Evolutionary conservation across 2,888 invertebrate genomes (phyloP), one percentile per base, ranked within the genome.

Genomic region (Helicoverpa assulta): DNA sequence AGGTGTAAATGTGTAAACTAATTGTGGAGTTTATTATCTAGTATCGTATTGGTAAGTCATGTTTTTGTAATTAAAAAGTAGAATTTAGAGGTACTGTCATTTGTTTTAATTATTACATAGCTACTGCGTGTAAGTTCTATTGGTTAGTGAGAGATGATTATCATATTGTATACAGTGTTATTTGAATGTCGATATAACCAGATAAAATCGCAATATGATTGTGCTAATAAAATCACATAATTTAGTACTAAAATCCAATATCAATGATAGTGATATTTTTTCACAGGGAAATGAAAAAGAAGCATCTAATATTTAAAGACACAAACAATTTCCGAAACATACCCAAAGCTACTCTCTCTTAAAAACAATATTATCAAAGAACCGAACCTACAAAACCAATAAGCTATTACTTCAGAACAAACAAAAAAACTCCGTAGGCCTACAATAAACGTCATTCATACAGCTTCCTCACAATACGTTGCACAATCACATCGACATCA

Each of bases 1-100:
- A 69, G 68, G 80, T 84, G 84, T 83, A 80, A 84, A 82, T 61
- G 74, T 67, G 72, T 84, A 70, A 74, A 73, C 56, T 76, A 72
- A 80, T 80, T 50, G 29, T 55, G n/a, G 5, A 18, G 14, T 7
- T 33, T 61, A 62, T 72, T 50, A 58, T 68, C 58, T 70, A 63
- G 47, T 61, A 58, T 43, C 10, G 19, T 74, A 50, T 73, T 50
- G 19, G 26, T 58, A 26, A 54, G 26, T 10, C 19, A 68, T 26
- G 75, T 70, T 54, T 0, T 0, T 37, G 43, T 14, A 33, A 70
- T 53, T 53, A 21, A 21, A 14, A 43, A 43, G 5, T 19, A 10
- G 21, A 12, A 18, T 53, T 43, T 53, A n/a, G n/a, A n/a, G n/a
- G n/a, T n/a, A n/a, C 70, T 53, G 21, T 53, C 3, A 18, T 26